These are phyloP conservation scores for Stegostoma tigrinum DNA, from an alignment of 2,113 vertebrate species.

Conservation along the genomic window DNA sequence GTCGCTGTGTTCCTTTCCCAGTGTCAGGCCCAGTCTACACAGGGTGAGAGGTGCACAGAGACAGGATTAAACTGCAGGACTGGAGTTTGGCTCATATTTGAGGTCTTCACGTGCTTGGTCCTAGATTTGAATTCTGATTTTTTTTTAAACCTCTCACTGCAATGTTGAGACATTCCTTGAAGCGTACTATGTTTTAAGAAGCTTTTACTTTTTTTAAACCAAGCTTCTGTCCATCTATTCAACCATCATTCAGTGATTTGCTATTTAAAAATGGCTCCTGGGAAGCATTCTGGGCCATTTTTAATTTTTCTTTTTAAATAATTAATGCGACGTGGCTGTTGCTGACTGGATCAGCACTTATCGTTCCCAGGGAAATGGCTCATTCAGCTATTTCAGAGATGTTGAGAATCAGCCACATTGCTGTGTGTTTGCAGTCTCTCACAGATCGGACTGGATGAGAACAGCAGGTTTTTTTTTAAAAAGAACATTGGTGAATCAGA, in stretches of 20 bases:
- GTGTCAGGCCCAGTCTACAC: neutral
- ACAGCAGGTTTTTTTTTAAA: neutral
- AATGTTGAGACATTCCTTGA: neutral
- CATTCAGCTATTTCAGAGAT: neutral
- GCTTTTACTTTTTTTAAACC: too few relatives aligned
- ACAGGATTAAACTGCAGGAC: neutral
- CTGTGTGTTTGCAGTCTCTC: neutral
- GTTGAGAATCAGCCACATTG: neutral
- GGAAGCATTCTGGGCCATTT: neutral
- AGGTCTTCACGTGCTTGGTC: neutral
- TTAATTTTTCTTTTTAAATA: too few relatives aligned
- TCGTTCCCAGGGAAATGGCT: neutral
- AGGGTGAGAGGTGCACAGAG: neutral
- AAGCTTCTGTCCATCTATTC: neutral
- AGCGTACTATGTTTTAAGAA: too few relatives aligned
- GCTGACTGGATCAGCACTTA: neutral
- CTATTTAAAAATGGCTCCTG: neutral
- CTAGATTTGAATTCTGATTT: neutral
- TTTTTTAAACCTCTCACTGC: neutral
- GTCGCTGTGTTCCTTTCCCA: neutral
- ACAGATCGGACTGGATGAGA: neutral
- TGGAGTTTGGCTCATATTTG: neutral
- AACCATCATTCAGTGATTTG: neutral
- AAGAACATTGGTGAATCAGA: neutral
- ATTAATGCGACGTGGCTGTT: too few relatives aligned